A percentile compares a stretch with the other conserved stretches of the same genome.
Evolutionary conservation across 2,797 vertebrate genomes (phyloP).

Genomic region (Erpetoichthys calabaricus): DNA sequence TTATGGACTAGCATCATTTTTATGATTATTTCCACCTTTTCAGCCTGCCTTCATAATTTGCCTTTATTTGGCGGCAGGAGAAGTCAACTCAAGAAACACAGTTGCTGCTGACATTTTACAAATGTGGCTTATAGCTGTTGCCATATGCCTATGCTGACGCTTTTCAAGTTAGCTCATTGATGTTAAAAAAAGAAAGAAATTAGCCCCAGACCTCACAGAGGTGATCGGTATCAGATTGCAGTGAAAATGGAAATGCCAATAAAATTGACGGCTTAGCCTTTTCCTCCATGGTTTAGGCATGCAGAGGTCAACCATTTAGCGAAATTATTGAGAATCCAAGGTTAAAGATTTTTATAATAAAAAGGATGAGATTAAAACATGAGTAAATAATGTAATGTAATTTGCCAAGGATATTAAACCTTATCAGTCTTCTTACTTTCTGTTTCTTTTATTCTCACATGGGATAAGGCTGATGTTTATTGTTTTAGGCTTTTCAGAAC

Average conservation of each 20-base stretch:
- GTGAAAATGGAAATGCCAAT: slow-evolving; percentile 70
- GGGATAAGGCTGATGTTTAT: slow-evolving; percentile 78
- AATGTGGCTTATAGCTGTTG: slow-evolving; percentile 55
- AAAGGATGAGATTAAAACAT: slow-evolving; percentile 22
- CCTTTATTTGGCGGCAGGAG: slow-evolving; percentile 57
- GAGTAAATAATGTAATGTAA: slow-evolving; percentile 22
- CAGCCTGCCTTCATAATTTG: slow-evolving; percentile 36
- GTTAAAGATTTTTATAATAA: slow-evolving; percentile 55
- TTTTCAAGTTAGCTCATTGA: slow-evolving; percentile 42
- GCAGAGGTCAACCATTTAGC: slow-evolving; percentile 51
- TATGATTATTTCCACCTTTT: slow-evolving; percentile 90
- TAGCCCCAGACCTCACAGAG: slow-evolving; percentile 59
- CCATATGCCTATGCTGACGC: slow-evolving; percentile 39
- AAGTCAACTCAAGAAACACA: slow-evolving; percentile 52
- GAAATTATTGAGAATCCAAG: slow-evolving; percentile 39
- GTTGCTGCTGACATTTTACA: slow-evolving; percentile 66
- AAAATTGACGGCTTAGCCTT: slow-evolving; percentile 59
- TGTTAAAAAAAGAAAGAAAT: slow-evolving; percentile 45
- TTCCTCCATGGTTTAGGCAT: slow-evolving; percentile 39
- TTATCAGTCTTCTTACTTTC: slow-evolving; percentile 48
- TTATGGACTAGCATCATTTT: slow-evolving; percentile 81
- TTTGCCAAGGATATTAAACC: slow-evolving; percentile 41
- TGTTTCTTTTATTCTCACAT: slow-evolving; percentile 69
- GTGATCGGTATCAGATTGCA: slow-evolving; percentile 69
- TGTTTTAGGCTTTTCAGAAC: slow-evolving; percentile 98